Base-by-base conservation (phyloP, 2,797 vertebrate genomes). In the Thunnus albacares region DNA sequence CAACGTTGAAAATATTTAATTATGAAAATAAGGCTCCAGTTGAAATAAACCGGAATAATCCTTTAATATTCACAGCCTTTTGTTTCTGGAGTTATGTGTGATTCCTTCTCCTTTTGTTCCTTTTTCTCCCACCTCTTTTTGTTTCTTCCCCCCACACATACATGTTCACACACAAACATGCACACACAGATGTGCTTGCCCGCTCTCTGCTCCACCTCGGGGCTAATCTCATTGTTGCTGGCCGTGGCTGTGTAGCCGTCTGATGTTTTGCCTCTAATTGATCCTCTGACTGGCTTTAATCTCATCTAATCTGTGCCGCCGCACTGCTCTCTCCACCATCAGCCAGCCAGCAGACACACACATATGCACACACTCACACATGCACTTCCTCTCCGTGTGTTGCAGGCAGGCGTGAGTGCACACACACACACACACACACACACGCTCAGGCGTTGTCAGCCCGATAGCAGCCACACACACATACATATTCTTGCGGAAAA, bases 241-340 rank as follows among this genome's bases (percentile, higher is more conserved):
- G 90, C 90, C 84, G 51, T 82, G 84, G 85, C 89, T 69, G 87
- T 94, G 93, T 94, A 92, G 87, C 92, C 71, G 90, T 95, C 94
- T 95, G 95, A 95, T 95, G 93, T 94, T 94, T 94, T 91, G 90
- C 90, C 93, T 95, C 94, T 96, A 95, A 96, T 95, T 96, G 95
- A 96, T 95, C 94, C 92, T 93, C 94, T 92, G 92, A 95, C 93
- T 93, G 85, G 88, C 92, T 93, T 94, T 96, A 95, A 96, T 95
- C 95, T 96, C 93, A 95, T 96, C 93, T 95, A 95, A 95, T 95
- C 95, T 95, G 91, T 89, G 90, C 91, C 74, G 85, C 90, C 72
- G 71, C 87, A 87, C 92, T 90, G 89, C 93, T 93, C 94, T 90
- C 89, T 77, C 89, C 77, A 88, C 85, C 88, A 91, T 94, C 92